Evolutionary conservation across 2,113 vertebrate genomes (phyloP).

Genomic region (Apeltes quadracus): DNA sequence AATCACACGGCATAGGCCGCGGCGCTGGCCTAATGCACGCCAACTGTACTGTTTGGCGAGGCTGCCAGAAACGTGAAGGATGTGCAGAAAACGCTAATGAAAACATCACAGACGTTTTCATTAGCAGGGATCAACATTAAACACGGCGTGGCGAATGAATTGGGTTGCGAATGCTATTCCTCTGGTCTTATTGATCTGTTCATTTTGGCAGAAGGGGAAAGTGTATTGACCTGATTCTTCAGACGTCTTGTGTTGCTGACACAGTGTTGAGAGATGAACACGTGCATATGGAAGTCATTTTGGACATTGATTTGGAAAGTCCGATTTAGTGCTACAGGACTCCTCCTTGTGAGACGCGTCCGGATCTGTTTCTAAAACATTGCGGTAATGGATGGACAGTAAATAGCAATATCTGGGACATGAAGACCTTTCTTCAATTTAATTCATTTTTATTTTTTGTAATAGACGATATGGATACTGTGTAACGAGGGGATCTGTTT

Average conservation of each 20-base stretch:
- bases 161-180: background rate
- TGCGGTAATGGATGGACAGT: background rate
- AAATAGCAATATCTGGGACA: background rate
- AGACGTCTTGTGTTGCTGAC: background rate
- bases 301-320: conserved; percentile 5
- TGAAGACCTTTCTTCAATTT: background rate
- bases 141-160: conserved; percentile 26
- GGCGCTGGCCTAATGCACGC: conserved; percentile 12
- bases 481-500: background rate
- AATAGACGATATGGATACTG: background rate
- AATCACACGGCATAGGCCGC: conserved; percentile 24
- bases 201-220: conserved; percentile 24
- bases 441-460: background rate
- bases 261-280: conserved; percentile 19
- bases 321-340: conserved; percentile 18
- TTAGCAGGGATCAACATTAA: conserved; percentile 34
- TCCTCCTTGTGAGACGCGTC: background rate
- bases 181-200: conserved; percentile 33
- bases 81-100: conserved; percentile 38
- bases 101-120: conserved; percentile 27
- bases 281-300: conserved; percentile 19
- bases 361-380: background rate
- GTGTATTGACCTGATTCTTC: conserved; percentile 18
- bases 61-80: conserved; percentile 23
- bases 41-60: background rate